Conservation (phyloP, 2,888 invertebrate species). For the Coelopa pilipes region DNA sequence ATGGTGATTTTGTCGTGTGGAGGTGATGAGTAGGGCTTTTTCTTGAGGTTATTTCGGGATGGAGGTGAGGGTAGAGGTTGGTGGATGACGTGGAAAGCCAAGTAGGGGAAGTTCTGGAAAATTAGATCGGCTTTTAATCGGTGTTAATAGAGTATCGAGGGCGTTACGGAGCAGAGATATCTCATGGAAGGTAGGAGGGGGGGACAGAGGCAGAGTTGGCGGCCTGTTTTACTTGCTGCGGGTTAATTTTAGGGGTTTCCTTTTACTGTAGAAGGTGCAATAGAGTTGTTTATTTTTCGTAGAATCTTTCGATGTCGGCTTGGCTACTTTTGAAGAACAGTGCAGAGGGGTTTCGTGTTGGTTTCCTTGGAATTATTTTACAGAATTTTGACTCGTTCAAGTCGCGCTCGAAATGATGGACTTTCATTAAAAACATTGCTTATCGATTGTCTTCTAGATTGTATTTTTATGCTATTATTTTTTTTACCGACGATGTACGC, state of each 20-base stretch:
- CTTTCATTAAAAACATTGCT: neutral
- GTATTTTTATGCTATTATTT: neutral
- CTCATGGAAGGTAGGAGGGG: too few species aligned
- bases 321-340: neutral
- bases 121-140: neutral
- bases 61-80: neutral
- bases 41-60: neutral
- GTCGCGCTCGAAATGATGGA: neutral
- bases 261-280: neutral
- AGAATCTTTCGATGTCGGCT: neutral
- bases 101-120: neutral
- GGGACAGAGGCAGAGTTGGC: too few species aligned
- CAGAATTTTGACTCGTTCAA: too few species aligned
- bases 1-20: too few species aligned
- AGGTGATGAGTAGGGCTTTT: too few species aligned
- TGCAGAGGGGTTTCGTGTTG: too few species aligned
- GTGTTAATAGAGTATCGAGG: too few species aligned
- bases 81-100: neutral
- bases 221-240: neutral
- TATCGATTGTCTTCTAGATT: neutral
- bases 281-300: neutral
- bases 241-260: neutral
- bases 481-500: slow-evolving; percentile 1
- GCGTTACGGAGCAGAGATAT: too few species aligned
- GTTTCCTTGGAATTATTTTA: too few species aligned